A percentile compares a stretch with the other conserved stretches of the same genome.
Conservation (phyloP, 2,888 invertebrate genomes). For the Troilus luridus region DNA sequence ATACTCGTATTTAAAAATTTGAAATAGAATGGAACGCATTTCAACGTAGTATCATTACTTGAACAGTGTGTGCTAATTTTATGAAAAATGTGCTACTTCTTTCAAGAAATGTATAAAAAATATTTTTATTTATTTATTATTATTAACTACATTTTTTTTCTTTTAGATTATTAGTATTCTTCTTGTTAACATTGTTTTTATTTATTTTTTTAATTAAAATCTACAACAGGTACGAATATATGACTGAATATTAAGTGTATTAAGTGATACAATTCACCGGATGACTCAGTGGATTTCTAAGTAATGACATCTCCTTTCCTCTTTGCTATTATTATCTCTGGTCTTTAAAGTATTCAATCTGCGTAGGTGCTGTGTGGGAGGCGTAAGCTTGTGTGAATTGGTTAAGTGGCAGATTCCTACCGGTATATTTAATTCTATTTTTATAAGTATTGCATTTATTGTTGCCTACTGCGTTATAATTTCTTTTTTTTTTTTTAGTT, state of each 20-base stretch:
- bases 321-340: neutral
- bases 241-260: neutral
- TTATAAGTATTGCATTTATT: neutral
- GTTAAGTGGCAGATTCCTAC: neutral
- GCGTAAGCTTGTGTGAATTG: neutral
- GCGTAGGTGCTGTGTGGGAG: conserved; percentile 2
- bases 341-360: neutral
- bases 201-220: neutral
- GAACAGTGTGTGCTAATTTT: no score
- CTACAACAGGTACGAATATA: neutral
- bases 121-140: no score
- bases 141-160: no score
- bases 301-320: neutral
- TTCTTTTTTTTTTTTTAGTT: neutral
- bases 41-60: no score
- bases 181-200: neutral
- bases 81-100: no score
- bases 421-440: neutral
- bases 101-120: no score
- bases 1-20: no score
- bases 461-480: neutral
- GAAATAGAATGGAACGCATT: no score
- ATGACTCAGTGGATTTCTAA: neutral
- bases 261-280: neutral
- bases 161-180: neutral